phyloP scores from a whole-genome alignment of 1,140 invertebrate genomes.

The Drosophila ficusphila region DNA sequence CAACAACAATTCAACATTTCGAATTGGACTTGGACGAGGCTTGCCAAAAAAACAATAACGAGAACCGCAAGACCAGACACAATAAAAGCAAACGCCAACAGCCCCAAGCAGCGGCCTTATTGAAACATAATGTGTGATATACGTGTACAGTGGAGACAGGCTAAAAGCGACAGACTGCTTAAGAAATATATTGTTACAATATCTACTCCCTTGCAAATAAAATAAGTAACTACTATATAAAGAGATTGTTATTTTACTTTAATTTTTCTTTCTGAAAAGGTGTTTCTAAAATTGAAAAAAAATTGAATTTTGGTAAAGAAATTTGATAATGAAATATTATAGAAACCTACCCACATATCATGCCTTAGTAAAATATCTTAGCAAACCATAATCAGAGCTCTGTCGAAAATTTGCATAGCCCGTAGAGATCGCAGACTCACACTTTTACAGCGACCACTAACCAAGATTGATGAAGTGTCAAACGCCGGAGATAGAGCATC shows the following conservation, averaged over 20 bases:
- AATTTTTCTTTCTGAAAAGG: too few relatives aligned
- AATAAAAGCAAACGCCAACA: conserved; percentile 42
- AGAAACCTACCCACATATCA: conserved; percentile 10
- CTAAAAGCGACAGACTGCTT: background rate
- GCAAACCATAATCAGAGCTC: conserved; percentile 47
- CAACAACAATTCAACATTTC: conserved; percentile 44
- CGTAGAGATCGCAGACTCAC: conserved; percentile 20
- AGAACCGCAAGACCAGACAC: conserved; percentile 47
- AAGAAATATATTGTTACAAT: background rate
- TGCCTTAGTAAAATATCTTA: conserved; percentile 7
- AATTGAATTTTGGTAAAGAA: too few relatives aligned
- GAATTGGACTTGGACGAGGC: conserved; percentile 42
- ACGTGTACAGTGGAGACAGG: background rate
- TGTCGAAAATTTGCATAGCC: conserved; percentile 53
- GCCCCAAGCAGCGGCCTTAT: conserved; percentile 58
- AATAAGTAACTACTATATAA: too few relatives aligned
- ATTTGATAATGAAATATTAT: too few relatives aligned
- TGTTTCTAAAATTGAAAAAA: too few relatives aligned
- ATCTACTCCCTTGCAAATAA: too few relatives aligned
- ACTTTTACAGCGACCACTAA: conserved; percentile 24
- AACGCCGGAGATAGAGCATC: conserved; percentile 38
- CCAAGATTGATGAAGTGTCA: conserved; percentile 67
- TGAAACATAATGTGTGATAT: conserved; percentile 51
- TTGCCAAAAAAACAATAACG: conserved; percentile 47
- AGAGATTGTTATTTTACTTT: too few relatives aligned